These are phyloP conservation scores for Heterodera filipjevi DNA, from an alignment of 2,888 invertebrate genomes.

Conservation along the genomic window DNA sequence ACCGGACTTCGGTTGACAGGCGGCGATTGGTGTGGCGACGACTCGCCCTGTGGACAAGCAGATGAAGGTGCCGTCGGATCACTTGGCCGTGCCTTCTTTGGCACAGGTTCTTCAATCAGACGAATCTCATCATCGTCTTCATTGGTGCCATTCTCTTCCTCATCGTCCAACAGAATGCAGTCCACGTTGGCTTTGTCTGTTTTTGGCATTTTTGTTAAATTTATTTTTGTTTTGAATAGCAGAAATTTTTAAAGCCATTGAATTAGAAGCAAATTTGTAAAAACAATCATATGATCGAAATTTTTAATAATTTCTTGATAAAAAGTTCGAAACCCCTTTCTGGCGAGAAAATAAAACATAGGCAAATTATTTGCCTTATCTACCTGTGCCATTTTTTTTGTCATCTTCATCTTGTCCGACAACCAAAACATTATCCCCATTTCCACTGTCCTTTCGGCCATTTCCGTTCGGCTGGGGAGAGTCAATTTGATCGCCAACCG, in stretches of 20 bases:
- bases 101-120: conserved; percentile 29
- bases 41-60: too few relatives aligned
- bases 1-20: conserved; percentile 29
- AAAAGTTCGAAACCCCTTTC: too few relatives aligned
- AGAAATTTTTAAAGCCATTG: too few relatives aligned
- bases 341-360: not conserved
- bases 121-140: conserved; percentile 42
- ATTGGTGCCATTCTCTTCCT: conserved; percentile 30
- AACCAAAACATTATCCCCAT: not conserved
- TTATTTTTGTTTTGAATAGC: too few relatives aligned
- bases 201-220: too few relatives aligned
- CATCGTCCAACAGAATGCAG: conserved; percentile 49
- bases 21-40: not conserved
- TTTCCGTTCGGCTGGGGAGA: not conserved
- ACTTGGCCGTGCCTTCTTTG: conserved; percentile 16
- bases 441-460: not conserved
- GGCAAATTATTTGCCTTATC: not conserved
- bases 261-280: too few relatives aligned
- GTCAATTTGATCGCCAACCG: not conserved
- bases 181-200: conserved; percentile 35
- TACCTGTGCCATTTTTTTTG: conserved; percentile 20
- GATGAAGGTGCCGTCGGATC: not conserved
- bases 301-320: too few relatives aligned
- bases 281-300: too few relatives aligned
- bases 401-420: not conserved